A percentile compares a stretch with the other conserved stretches of the same genome.
Evolutionary conservation across 1,140 invertebrate genomes (phyloP).

Genomic region (Brachionus rotundiformis): DNA sequence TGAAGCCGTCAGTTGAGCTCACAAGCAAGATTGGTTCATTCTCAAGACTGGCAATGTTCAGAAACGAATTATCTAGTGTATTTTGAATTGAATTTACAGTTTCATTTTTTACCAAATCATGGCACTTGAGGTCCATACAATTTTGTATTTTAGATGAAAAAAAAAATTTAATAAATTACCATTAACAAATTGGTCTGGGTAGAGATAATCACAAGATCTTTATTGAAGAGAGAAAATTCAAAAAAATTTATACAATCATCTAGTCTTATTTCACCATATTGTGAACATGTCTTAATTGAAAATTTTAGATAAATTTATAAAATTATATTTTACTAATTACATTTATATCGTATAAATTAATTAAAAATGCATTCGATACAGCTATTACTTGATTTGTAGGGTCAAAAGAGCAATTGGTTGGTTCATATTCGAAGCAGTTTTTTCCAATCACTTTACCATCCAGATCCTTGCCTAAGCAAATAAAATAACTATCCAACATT

Average conservation of each 20-base stretch:
- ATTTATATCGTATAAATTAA: slow-evolving; percentile 13
- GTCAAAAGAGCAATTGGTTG: slow-evolving; percentile 21
- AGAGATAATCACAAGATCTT: not conserved
- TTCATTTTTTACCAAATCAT: not conserved
- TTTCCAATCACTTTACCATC: slow-evolving; percentile 13
- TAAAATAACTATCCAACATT: too few relatives aligned
- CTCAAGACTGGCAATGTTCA: not conserved
- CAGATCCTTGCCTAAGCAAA: not conserved
- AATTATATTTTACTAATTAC: not conserved
- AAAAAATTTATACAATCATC: slow-evolving; percentile 31
- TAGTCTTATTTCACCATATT: not conserved
- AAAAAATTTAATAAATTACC: not conserved
- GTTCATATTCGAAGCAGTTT: slow-evolving; percentile 26
- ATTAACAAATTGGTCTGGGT: not conserved
- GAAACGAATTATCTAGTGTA: slow-evolving; percentile 4
- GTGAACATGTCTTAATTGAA: not conserved
- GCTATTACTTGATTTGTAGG: slow-evolving; percentile 14
- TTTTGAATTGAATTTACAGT: slow-evolving; percentile 14
- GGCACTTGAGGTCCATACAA: not conserved
- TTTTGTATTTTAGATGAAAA: too few relatives aligned
- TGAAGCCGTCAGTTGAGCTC: not conserved
- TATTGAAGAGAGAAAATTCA: slow-evolving; percentile 6
- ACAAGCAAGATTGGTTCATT: slow-evolving; percentile 28
- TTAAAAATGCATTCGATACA: not conserved
- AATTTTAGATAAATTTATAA: not conserved